Conservation (phyloP, 2,888 invertebrate genomes). For the Galeruca laticollis region DNA sequence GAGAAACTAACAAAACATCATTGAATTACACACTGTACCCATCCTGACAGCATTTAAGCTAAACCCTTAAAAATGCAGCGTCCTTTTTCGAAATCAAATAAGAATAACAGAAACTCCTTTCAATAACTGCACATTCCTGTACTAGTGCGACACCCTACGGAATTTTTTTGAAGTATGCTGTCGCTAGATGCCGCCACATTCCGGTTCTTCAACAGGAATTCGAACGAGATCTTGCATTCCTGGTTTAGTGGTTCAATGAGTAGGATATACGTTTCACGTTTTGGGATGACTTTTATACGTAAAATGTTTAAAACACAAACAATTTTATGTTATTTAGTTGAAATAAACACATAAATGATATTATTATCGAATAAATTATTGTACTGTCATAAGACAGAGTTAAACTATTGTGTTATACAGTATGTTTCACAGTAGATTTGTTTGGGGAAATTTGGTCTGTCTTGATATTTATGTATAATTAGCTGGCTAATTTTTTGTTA, state of each 20-base stretch:
- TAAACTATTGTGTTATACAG: too few species aligned
- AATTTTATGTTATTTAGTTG: too few species aligned
- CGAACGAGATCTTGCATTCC: slow-evolving; percentile 48
- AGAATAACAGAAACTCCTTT: slow-evolving; percentile 16
- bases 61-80: neutral
- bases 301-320: neutral
- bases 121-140: slow-evolving; percentile 37
- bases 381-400: too few species aligned
- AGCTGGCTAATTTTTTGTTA: too few species aligned
- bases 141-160: slow-evolving; percentile 64
- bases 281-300: neutral
- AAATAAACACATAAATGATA: too few species aligned
- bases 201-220: slow-evolving; percentile 49
- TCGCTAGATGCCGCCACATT: slow-evolving; percentile 63
- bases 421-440: too few species aligned
- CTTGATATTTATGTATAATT: too few species aligned
- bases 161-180: slow-evolving; percentile 56
- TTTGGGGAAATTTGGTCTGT: too few species aligned
- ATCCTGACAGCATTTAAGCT: neutral
- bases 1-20: neutral
- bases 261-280: slow-evolving; percentile 20
- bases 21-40: neutral
- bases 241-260: slow-evolving; percentile 14
- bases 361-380: too few species aligned
- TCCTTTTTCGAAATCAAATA: neutral